Conservation (phyloP, 35 echinoderm and acorn worm species). For the Ophiothrix spiculata region DNA sequence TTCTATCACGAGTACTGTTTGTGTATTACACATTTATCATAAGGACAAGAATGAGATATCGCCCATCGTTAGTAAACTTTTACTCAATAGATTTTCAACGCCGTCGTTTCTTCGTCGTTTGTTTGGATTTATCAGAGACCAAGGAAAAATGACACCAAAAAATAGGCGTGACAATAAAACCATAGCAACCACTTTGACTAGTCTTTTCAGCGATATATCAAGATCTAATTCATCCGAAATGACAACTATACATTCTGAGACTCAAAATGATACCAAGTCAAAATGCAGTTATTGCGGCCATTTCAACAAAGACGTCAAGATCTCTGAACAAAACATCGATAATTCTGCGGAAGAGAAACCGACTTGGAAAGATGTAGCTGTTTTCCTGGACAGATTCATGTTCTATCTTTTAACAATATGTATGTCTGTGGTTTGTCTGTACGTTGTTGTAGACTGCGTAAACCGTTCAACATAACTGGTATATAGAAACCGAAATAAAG, state of each 20-base stretch:
- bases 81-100: neutral
- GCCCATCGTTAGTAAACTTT: neutral
- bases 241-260: no score
- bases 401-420: neutral
- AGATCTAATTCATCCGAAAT: no score
- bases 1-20: conserved; percentile 10
- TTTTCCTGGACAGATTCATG: neutral
- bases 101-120: neutral
- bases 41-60: neutral
- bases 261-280: no score
- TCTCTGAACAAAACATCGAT: neutral
- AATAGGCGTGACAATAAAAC: no score
- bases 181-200: no score
- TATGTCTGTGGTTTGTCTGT: neutral
- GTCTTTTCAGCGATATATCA: no score
- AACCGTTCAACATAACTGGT: no score
- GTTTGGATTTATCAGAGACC: neutral
- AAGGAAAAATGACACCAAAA: neutral
- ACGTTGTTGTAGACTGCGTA: neutral
- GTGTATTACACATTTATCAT: conserved; percentile 5
- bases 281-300: neutral
- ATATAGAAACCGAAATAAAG: no score
- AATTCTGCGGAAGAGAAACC: neutral
- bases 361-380: neutral
- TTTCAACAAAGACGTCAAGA: neutral